Evolutionary conservation across 2,888 invertebrate genomes (phyloP).

Genomic region (Amiota communis): DNA sequence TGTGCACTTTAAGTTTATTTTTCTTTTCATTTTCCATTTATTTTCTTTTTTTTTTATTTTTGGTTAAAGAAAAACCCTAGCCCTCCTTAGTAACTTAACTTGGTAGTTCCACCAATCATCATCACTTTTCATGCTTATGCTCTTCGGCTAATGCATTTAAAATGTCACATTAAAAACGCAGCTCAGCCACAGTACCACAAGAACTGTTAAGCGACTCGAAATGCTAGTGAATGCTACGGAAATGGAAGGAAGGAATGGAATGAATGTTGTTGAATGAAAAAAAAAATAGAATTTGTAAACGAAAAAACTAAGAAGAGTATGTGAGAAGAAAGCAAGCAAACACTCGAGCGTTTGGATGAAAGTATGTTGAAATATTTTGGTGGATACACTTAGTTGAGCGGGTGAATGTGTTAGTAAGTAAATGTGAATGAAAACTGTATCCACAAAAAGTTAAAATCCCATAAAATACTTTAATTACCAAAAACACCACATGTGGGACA

Average conservation of each 20-base stretch:
- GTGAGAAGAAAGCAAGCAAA: background rate
- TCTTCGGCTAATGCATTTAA: slow-evolving; percentile 24
- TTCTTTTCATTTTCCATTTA: too few relatives aligned
- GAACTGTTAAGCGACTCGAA: too few relatives aligned
- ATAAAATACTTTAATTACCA: slow-evolving; percentile 30
- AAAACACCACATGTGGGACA: slow-evolving; percentile 31
- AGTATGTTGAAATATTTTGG: background rate
- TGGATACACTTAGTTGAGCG: background rate
- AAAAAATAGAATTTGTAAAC: too few relatives aligned
- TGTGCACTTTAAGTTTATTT: background rate
- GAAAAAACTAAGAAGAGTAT: background rate
- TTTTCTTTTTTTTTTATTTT: too few relatives aligned
- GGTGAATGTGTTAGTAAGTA: background rate
- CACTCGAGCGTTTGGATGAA: background rate
- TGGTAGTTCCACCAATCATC: too few relatives aligned
- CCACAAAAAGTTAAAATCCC: slow-evolving; percentile 31
- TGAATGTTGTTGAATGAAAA: too few relatives aligned
- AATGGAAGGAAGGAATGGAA: too few relatives aligned
- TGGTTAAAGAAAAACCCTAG: too few relatives aligned
- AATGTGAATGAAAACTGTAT: background rate
- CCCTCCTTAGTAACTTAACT: too few relatives aligned
- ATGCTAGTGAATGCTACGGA: too few relatives aligned
- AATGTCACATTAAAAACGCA: slow-evolving; percentile 25
- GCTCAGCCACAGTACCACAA: slow-evolving; percentile 5
- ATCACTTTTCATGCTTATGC: too few relatives aligned